Base-by-base conservation (phyloP, 2,888 invertebrate genomes). In the Netelia inedita region DNA sequence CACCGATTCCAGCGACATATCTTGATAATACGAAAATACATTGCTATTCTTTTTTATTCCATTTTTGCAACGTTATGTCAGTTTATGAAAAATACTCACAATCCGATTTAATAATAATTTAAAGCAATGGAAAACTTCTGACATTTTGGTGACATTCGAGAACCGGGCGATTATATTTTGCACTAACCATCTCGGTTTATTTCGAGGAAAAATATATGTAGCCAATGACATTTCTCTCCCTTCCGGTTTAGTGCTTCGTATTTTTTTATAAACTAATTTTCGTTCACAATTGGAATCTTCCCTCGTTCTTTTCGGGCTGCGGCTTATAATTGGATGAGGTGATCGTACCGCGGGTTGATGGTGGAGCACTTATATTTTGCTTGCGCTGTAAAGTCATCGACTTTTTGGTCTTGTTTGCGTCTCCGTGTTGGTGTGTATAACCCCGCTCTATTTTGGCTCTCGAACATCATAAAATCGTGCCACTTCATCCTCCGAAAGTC, bases 311-410 rank as follows among this genome's bases (percentile, higher is more conserved):
- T 2, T 55, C 55, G 2, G 68, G 35, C 14, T 41, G 43, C 53
- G 28, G 55, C 61, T 69, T 55, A 75, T 75, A 82, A 76, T 76
- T 72, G 82, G 46, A 76, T 28, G n/a, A 10, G 50, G 21, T 35
- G 59, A 9, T 57, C 43, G 55, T 55, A 16, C 41, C n/a, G 21
- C n/a, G n/a, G 23, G 41, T 46, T 50, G 23, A 21, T 16, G 43
- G 43, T 21, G 21, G 43, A 43, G 19, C n/a, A 23, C n/a, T 8
- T 21, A 35, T 73, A 59, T 73, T 23, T 21, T n/a, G 57, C 14
- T 41, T 41, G 19, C 21, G 11, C 28, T 21, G 41, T 14, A 35
- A n/a, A 59, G 43, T 21, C 59, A 59, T 57, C 57, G 59, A 71
- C n/a, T 28, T 43, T 43, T 19, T 6, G 35, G 23, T 35, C 41